Evolutionary conservation across 2,113 vertebrate genomes (phyloP).

Genomic region (Pelmatolapia mariae): DNA sequence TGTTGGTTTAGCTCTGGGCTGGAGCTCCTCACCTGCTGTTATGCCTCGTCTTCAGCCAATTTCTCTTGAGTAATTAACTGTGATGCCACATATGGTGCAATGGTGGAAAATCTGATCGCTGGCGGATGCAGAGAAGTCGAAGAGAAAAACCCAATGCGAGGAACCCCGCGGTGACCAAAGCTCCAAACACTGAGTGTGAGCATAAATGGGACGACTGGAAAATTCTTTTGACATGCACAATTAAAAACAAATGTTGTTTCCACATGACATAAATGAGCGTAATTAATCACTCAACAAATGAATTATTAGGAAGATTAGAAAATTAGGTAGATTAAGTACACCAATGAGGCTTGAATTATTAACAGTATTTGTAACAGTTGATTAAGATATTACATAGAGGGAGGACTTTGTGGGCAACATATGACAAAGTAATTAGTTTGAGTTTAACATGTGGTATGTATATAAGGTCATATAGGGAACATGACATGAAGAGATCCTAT

Average conservation of each 20-base stretch:
- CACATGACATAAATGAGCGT: conserved; percentile 47
- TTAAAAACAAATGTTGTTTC: conserved; percentile 63
- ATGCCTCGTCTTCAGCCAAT: conserved; percentile 52
- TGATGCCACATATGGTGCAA: conserved; percentile 58
- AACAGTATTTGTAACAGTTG: conserved; percentile 46
- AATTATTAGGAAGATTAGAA: conserved; percentile 67
- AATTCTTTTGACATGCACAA: conserved; percentile 59
- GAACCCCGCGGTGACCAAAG: conserved; percentile 35
- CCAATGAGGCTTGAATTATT: conserved; percentile 68
- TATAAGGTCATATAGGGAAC: neutral
- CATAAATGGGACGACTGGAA: conserved; percentile 29
- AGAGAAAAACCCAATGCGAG: neutral
- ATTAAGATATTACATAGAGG: conserved; percentile 30
- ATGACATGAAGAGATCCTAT: rapidly evolving
- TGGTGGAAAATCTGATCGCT: conserved; percentile 25
- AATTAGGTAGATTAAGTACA: conserved; percentile 61
- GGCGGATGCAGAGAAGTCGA: conserved; percentile 14
- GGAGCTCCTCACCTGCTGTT: conserved; percentile 61
- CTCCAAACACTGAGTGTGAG: neutral
- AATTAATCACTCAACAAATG: conserved; percentile 63
- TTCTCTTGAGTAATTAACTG: conserved; percentile 65
- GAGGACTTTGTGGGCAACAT: neutral
- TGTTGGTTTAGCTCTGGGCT: conserved; percentile 64
- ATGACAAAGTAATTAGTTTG: conserved; percentile 18
- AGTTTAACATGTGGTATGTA: neutral